phyloP scores from a whole-genome alignment of 1,140 invertebrate genomes.

The Odontomachus brunneus region DNA sequence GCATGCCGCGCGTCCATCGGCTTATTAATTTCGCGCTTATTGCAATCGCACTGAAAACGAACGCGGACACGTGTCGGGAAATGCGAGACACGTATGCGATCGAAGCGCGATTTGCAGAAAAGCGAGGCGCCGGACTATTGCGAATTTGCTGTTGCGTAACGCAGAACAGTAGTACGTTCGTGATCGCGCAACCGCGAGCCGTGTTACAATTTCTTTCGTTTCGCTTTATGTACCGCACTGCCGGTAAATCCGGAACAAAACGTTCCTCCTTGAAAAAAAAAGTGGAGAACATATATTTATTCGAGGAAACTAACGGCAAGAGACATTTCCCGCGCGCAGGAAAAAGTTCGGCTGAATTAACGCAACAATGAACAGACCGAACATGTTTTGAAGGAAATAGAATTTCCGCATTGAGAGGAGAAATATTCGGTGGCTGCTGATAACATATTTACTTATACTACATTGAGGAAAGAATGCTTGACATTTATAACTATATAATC shows the following conservation, averaged over 20 bases:
- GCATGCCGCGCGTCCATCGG: background rate
- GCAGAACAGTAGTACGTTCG: background rate
- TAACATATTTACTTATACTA: too few species aligned
- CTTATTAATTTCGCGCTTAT: slow-evolving; percentile 16
- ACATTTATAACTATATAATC: too few species aligned
- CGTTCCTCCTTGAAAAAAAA: too few species aligned
- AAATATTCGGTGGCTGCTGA: too few species aligned
- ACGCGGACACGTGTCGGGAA: background rate
- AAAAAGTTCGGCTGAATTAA: too few species aligned
- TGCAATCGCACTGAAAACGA: slow-evolving; percentile 11
- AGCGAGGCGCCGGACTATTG: background rate
- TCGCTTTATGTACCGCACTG: slow-evolving; percentile 3
- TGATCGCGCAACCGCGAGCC: background rate
- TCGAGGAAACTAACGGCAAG: too few species aligned
- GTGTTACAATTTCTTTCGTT: background rate
- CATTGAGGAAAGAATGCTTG: too few species aligned
- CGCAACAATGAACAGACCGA: too few species aligned
- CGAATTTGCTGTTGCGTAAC: slow-evolving; percentile 38
- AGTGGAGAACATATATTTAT: too few species aligned
- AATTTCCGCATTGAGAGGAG: too few species aligned
- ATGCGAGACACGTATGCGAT: slow-evolving; percentile 15
- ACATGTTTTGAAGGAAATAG: too few species aligned
- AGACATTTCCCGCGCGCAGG: too few species aligned
- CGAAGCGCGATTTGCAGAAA: slow-evolving; percentile 21
- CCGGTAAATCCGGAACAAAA: slow-evolving; percentile 25